Evolutionary conservation across 2,797 vertebrate species (phyloP).

Genomic region (Thalassophryne amazonica): DNA sequence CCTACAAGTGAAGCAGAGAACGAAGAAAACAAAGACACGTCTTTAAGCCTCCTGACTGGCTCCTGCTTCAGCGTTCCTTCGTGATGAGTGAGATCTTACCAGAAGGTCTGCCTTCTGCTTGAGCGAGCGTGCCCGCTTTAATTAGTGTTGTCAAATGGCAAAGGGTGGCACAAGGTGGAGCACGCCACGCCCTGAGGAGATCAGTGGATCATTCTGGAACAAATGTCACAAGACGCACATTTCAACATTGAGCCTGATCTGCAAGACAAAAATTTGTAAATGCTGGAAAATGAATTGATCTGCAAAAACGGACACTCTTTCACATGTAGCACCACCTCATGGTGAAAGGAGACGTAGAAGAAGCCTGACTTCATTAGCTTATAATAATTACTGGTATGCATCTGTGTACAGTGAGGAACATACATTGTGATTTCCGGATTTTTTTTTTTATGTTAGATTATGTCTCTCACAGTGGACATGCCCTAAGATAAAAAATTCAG

Average conservation of each 20-base stretch:
- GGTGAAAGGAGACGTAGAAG: too few relatives aligned
- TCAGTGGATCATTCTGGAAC: constrained; percentile 25
- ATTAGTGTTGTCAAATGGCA: constrained; percentile 16
- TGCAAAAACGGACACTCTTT: too few relatives aligned
- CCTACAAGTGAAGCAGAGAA: constrained; percentile 4
- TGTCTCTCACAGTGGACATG: too few relatives aligned
- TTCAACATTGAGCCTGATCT: not conserved
- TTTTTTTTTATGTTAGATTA: too few relatives aligned
- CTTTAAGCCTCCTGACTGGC: constrained; percentile 12
- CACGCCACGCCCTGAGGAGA: constrained; percentile 41
- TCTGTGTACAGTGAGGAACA: too few relatives aligned
- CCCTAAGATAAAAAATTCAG: too few relatives aligned
- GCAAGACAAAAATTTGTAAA: not conserved
- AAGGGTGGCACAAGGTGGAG: constrained; percentile 31
- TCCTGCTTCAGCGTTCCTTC: constrained; percentile 10
- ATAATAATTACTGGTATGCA: too few relatives aligned
- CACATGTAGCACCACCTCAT: too few relatives aligned
- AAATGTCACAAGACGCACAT: not conserved
- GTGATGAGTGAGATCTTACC: constrained; percentile 13
- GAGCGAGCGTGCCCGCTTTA: not conserved
- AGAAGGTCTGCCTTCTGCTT: constrained; percentile 7
- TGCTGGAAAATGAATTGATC: too few relatives aligned
- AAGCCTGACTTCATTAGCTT: too few relatives aligned
- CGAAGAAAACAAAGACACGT: not conserved
- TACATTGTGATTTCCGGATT: too few relatives aligned